These are phyloP conservation scores for Pristionchus pacificus DNA, from an alignment of 1,140 invertebrate species.

Conservation along the genomic window DNA sequence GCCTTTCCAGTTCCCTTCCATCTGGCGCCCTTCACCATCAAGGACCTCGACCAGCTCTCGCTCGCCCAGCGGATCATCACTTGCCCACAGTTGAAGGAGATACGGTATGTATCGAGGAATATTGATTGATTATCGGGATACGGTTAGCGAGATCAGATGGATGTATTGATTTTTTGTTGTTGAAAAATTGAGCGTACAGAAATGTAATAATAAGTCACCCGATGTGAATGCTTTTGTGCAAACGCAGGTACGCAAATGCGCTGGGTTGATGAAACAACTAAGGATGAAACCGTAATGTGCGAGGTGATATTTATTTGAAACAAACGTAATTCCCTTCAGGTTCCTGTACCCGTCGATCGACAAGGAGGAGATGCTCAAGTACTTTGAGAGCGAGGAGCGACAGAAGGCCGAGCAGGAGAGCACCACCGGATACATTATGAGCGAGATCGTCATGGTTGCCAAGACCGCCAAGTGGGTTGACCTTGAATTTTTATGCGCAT, in stretches of 20 bases:
- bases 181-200: too few relatives aligned
- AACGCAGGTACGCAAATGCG: too few relatives aligned
- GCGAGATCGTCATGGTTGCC: slow-evolving; percentile 57
- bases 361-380: slow-evolving; percentile 55
- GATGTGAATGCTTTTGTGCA: too few relatives aligned
- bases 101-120: slow-evolving; percentile 31
- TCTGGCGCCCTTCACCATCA: slow-evolving; percentile 56
- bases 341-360: slow-evolving; percentile 54
- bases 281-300: too few relatives aligned
- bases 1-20: slow-evolving; percentile 56
- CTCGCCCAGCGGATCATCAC: slow-evolving; percentile 52
- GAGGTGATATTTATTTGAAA: slow-evolving; percentile 33
- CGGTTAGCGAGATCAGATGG: slow-evolving; percentile 22
- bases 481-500: too few relatives aligned
- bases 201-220: too few relatives aligned
- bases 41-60: slow-evolving; percentile 55
- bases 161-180: slow-evolving; percentile 11
- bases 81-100: slow-evolving; percentile 55
- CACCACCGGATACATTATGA: slow-evolving; percentile 48
- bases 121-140: not conserved
- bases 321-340: too few relatives aligned
- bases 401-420: slow-evolving; percentile 47
- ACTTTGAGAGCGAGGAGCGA: slow-evolving; percentile 51
- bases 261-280: too few relatives aligned
- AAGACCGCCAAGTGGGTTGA: slow-evolving; percentile 45